Percentiles rank a stretch among this genome's conserved stretches.
Conservation (phyloP, 1,140 invertebrate species). For the Magallana ariakensis region DNA sequence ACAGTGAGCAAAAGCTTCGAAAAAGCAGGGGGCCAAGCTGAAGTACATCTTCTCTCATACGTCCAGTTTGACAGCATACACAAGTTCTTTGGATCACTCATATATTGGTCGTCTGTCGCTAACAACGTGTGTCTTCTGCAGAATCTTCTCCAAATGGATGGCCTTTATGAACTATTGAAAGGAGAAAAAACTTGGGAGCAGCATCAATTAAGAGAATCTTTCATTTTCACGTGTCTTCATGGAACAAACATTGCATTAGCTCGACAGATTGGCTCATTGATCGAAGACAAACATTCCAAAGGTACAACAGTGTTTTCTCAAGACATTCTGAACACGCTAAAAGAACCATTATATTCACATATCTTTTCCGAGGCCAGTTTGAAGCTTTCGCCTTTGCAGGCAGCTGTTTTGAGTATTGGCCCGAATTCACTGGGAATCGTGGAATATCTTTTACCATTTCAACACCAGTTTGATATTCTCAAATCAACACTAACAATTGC, state of each 20-base stretch:
- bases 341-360: slow-evolving; percentile 19
- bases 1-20: neutral
- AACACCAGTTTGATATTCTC: neutral
- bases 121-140: neutral
- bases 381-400: neutral
- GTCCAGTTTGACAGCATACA: slow-evolving; percentile 16
- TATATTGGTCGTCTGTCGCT: slow-evolving; percentile 16
- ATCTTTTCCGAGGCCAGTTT: neutral
- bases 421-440: neutral
- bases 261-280: neutral
- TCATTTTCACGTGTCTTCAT: slow-evolving; percentile 6
- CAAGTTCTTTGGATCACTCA: neutral
- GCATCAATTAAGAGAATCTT: neutral
- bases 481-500: neutral
- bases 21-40: neutral
- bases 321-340: slow-evolving; percentile 6
- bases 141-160: neutral
- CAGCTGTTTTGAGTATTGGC: neutral
- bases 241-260: neutral
- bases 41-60: neutral
- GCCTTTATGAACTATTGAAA: neutral
- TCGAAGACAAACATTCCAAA: slow-evolving; percentile 10
- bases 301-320: neutral
- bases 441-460: neutral
- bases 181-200: neutral